Percentiles rank a stretch among this genome's conserved stretches.
Conservation (phyloP, 2,888 invertebrate genomes). For the Deilephila porcellus region DNA sequence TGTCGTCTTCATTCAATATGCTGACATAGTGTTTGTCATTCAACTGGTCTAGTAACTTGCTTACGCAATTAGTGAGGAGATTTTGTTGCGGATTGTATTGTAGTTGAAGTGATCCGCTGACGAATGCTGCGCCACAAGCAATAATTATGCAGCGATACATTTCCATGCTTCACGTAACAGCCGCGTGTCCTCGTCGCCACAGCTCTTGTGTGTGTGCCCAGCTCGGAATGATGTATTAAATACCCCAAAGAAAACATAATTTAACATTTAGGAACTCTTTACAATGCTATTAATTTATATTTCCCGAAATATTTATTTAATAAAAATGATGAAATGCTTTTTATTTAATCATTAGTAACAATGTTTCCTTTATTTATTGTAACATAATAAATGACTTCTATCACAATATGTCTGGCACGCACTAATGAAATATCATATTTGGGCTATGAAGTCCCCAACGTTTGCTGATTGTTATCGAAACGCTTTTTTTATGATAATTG, state of each 20-base stretch:
- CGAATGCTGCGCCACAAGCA: no score
- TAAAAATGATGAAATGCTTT: conserved; percentile 19
- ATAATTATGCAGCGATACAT: neutral
- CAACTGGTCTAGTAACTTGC: neutral
- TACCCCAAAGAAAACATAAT: neutral
- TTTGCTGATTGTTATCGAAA: no score
- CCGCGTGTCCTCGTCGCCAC: no score
- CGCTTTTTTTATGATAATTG: no score
- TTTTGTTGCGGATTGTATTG: neutral
- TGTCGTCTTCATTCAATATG: neutral
- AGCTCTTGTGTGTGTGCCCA: no score
- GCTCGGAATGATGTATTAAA: no score
- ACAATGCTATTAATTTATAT: neutral
- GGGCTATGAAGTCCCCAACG: no score
- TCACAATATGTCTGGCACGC: no score
- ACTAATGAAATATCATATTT: no score
- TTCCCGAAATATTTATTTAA: neutral
- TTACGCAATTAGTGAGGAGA: neutral
- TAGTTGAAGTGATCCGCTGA: neutral
- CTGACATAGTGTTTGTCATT: neutral
- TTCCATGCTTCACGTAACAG: neutral
- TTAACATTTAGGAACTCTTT: neutral
- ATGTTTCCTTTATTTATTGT: no score
- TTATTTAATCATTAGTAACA: neutral
- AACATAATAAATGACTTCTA: no score